Conservation (phyloP, 2,113 vertebrate genomes). For the Eleginops maclovinus region DNA sequence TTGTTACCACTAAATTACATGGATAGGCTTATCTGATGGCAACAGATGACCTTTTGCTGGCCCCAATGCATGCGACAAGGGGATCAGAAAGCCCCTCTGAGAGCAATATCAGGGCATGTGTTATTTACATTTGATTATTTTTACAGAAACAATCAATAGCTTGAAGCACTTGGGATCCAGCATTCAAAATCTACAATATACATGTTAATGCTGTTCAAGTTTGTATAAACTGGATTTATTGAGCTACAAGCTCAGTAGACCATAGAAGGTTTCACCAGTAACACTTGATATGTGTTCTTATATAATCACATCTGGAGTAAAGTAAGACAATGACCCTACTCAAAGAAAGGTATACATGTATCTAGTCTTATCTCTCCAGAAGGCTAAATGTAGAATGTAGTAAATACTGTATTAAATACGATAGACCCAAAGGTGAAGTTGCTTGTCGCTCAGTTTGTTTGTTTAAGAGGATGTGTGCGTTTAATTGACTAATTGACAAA, state of each 20-base stretch:
- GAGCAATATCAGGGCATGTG: slow-evolving; percentile 8
- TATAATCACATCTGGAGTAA: not conserved
- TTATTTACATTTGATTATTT: slow-evolving; percentile 35
- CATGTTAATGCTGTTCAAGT: not conserved
- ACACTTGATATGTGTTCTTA: not conserved
- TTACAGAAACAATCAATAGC: slow-evolving; percentile 16
- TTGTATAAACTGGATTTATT: not conserved
- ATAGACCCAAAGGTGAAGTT: too few species aligned
- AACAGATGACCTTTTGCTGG: slow-evolving; percentile 45
- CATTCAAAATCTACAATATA: not conserved
- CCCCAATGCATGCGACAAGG: slow-evolving; percentile 24
- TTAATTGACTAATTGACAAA: too few species aligned
- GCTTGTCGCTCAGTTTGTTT: not conserved
- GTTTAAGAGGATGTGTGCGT: not conserved
- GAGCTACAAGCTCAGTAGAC: not conserved
- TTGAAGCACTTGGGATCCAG: not conserved
- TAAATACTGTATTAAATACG: too few species aligned
- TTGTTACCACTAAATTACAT: too few species aligned
- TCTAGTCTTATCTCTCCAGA: too few species aligned
- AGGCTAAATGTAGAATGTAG: too few species aligned
- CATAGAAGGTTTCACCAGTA: not conserved
- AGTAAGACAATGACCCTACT: not conserved
- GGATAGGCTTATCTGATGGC: not conserved
- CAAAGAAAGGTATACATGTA: not conserved
- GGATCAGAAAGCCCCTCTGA: slow-evolving; percentile 18